Evolutionary conservation across 2,888 invertebrate genomes (phyloP), one percentile per base, ranked within the genome.

Genomic region (Tinea pellionella): DNA sequence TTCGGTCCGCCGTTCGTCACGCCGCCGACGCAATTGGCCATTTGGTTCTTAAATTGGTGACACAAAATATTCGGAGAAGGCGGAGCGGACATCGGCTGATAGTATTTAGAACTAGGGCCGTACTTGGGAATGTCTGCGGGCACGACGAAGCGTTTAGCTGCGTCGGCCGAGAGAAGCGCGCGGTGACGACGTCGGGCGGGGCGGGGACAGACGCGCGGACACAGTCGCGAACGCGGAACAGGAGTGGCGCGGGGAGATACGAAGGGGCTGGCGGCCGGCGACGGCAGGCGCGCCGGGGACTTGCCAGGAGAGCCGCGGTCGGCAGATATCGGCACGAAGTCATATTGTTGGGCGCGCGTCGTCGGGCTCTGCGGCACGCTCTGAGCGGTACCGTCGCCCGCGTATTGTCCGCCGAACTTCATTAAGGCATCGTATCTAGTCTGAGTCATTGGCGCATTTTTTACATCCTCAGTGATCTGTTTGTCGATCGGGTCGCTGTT

Each of bases 221-320:
- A 88, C 61, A 89, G 89, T 19, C 92, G 88, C 0, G 91, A 90
- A 19, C 93, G 89, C 3, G 91, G 91, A 59, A 93, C 90, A 4
- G 94, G 93, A 0, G 94, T 93, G 67, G 92, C 90, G 47, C 93
- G 84, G 0, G 96, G 96, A 66, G 95, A 95, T 12, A 95, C 94
- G 75, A 96, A 96, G 0, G 94, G 94, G 74, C 93, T 93, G 19
- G 91, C 93, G 59, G 90, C 92, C 0, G 92, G 53, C 7, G 53
- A 53, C 12, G 53, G 18, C 64, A 90, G 91, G 24, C 84, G 81
- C 61, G 79, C 78, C n/a, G 85, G 87, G 1, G 86, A 89, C 61
- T 82, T 85, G 65, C 84, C 83, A 18, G 83, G 65, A 0, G 83
- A 85, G 1, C 83, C 80, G 11, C 83, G 78, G 9, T n/a, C 37